Conservation (phyloP, 1,140 invertebrate genomes). For the Temnothorax curvispinosus region DNA sequence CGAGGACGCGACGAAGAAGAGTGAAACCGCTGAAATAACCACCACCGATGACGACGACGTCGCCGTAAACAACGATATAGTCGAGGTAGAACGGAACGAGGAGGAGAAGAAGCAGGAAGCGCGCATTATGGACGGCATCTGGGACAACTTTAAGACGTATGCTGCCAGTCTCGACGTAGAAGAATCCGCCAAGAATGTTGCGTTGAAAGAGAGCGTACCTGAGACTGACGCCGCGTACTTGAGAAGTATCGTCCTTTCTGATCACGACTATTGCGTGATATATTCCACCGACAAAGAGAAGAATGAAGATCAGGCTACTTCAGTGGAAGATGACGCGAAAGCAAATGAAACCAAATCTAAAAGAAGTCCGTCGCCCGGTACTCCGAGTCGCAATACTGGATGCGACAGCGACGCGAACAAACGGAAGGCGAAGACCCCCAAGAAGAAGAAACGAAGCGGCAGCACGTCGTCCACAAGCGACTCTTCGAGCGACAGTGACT, state of each 20-base stretch:
- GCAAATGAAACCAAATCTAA: slow-evolving; percentile 26
- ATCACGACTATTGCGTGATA: slow-evolving; percentile 86
- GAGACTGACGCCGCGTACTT: slow-evolving; percentile 75
- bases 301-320: slow-evolving; percentile 37
- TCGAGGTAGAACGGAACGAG: slow-evolving; percentile 80
- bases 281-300: slow-evolving; percentile 80
- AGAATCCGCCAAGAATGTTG: slow-evolving; percentile 45
- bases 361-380: slow-evolving; percentile 51
- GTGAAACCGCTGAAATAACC: background rate
- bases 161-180: slow-evolving; percentile 87
- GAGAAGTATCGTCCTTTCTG: slow-evolving; percentile 82
- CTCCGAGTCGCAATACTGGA: slow-evolving; percentile 4
- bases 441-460: slow-evolving; percentile 82
- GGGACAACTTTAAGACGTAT: slow-evolving; percentile 93
- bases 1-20: slow-evolving; percentile 41
- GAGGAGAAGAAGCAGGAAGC: slow-evolving; percentile 85
- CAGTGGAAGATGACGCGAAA: slow-evolving; percentile 39
- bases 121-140: slow-evolving; percentile 89
- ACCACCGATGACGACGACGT: slow-evolving; percentile 15
- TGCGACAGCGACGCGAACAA: slow-evolving; percentile 69
- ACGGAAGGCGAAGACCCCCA: slow-evolving; percentile 80
- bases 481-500: slow-evolving; percentile 91
- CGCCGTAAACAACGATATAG: slow-evolving; percentile 65
- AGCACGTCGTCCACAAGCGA: slow-evolving; percentile 88
- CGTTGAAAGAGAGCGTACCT: slow-evolving; percentile 60